Base-by-base conservation (phyloP, 2,888 invertebrate genomes). In the Tortricodes alternella region DNA sequence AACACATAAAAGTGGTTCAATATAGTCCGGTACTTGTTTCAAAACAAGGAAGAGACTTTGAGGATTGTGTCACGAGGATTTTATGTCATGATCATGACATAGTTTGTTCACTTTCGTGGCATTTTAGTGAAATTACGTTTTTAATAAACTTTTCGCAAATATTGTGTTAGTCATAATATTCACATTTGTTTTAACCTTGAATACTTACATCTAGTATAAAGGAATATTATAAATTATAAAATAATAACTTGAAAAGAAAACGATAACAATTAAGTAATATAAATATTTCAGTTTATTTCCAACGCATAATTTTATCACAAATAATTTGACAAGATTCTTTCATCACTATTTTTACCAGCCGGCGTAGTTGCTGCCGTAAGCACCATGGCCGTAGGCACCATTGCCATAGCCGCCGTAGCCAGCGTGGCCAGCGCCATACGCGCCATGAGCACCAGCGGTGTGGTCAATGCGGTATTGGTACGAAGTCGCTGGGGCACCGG, bases 341-440 rank as follows among this genome's bases (percentile, higher is more conserved):
- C n/a, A n/a, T n/a, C n/a, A n/a, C n/a, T n/a, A 29, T 13, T 23
- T 38, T 48, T 27, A 58, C 58, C 58, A 58, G 2, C 60, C 58
- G 37, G 52, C 60, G 27, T 64, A 58, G 23, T 13, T 23, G 13
- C 53, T 34, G 35, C 35, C 60, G 34, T 58, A 61, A 11, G 62
- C 62, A 2, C 62, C 68, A 16, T 60, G 50, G 4, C 41, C 41
- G 18, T 41, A 19, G 11, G 43, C 34, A 6, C 43, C 24, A n/a
- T 21, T 18, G 7, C 46, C 46, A 18, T 39, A 35, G 23, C 41
- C 46, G 19, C 55, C 56, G 43, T 62, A 61, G 18, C 64, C 64
- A 5, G 60, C 60, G 38, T 62, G 53, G 9, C 41, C 46, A 21
- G 27, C 16, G 5, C 53, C 49, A 18, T 46, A 51, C n/a, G 46